Evolutionary conservation across 2,888 invertebrate genomes (phyloP).

Genomic region (Philonicus albiceps): DNA sequence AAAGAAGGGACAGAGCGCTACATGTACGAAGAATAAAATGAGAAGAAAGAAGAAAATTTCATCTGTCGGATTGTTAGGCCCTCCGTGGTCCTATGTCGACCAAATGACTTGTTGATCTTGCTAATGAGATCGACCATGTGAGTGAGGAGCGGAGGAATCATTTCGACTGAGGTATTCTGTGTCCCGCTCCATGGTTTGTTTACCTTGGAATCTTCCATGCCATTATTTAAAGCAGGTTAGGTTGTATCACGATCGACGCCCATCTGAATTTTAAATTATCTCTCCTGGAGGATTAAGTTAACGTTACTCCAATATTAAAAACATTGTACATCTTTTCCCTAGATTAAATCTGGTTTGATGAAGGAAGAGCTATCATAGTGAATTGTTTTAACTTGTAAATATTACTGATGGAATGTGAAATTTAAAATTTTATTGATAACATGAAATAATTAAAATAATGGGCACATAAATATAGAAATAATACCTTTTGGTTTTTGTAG

Average conservation of each 20-base stretch:
- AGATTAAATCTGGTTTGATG: not conserved
- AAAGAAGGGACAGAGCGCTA: not conserved
- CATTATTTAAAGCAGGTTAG: constrained; percentile 12
- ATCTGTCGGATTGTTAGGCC: constrained; percentile 9
- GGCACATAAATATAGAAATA: too few species aligned
- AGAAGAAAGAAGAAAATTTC: constrained; percentile 10
- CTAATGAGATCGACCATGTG: constrained; percentile 45
- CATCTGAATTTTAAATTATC: constrained; percentile 23
- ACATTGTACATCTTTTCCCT: not conserved
- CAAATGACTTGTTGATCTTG: constrained; percentile 46
- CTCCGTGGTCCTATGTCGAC: constrained; percentile 13
- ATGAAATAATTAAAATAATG: too few species aligned
- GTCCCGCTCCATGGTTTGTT: constrained; percentile 11
- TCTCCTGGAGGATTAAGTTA: constrained; percentile 22
- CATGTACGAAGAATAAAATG: not conserved
- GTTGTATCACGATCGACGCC: constrained; percentile 24
- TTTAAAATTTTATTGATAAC: not conserved
- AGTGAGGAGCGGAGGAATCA: not conserved
- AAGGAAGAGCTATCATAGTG: not conserved
- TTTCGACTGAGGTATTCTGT: not conserved
- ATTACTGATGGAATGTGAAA: not conserved
- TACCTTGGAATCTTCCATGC: constrained; percentile 13
- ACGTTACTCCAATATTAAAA: not conserved
- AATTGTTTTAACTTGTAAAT: not conserved
- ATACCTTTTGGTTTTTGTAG: too few species aligned